These are phyloP conservation scores for Hypolimnas misippus DNA, from an alignment of 2,888 invertebrate genomes.

Conservation along the genomic window DNA sequence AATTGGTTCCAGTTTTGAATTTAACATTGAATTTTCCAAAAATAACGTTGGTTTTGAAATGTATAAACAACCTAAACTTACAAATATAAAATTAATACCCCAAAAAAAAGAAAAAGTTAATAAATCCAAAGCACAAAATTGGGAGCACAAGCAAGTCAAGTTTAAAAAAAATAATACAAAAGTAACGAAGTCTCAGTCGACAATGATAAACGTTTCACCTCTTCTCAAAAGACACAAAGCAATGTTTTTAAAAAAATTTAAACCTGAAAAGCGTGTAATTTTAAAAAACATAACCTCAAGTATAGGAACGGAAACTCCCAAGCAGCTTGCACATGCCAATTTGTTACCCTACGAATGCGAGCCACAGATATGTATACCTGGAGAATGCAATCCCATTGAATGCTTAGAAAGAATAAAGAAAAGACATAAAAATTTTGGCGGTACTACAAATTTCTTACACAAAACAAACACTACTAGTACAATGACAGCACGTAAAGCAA, in stretches of 20 bases:
- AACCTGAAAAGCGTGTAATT: slow-evolving; percentile 16
- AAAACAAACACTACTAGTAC: slow-evolving; percentile 15
- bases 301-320: background rate
- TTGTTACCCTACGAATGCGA: slow-evolving; percentile 44
- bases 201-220: slow-evolving; percentile 36
- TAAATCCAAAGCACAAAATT: background rate
- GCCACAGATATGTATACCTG: slow-evolving; percentile 38
- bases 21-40: slow-evolving; percentile 47
- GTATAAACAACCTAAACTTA: background rate
- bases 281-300: slow-evolving; percentile 33
- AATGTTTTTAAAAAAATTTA: slow-evolving; percentile 42
- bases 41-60: slow-evolving; percentile 10
- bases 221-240: slow-evolving; percentile 51
- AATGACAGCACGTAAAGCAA: slow-evolving; percentile 10
- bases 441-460: background rate
- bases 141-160: background rate
- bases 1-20: slow-evolving; percentile 45
- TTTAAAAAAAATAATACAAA: slow-evolving; percentile 22
- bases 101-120: background rate
- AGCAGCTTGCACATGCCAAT: background rate
- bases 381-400: slow-evolving; percentile 43
- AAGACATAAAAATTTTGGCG: slow-evolving; percentile 28
- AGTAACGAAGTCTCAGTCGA: slow-evolving; percentile 35
- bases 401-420: slow-evolving; percentile 49
- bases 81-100: slow-evolving; percentile 26